Evolutionary conservation across 2,888 invertebrate species (phyloP), one percentile per base, ranked within the genome.

Genomic region (Nowickia ferox): DNA sequence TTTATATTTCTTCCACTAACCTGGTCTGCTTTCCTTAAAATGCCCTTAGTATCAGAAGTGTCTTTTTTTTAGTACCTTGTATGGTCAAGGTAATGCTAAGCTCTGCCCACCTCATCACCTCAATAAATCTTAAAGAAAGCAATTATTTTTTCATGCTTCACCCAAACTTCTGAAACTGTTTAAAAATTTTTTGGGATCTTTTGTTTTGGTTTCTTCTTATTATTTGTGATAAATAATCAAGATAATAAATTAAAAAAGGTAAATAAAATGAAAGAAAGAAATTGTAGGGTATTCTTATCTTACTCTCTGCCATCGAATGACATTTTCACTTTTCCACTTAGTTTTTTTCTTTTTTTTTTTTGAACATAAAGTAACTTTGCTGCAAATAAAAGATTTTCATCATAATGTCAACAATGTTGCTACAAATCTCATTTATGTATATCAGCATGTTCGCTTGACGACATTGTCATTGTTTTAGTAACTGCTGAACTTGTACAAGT

Each of bases 351-450:
- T 13, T 15, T 38, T 42, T 11, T n/a, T n/a, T 13, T 51, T 48
- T 19, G n/a, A 38, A 19, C 40, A 11, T 57, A 13, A 72, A 72
- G 30, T 71, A 38, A 63, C 61, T 44, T 38, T 55, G 65, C 9
- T 57, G 42, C n/a, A 68, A 63, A 61, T 46, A 78, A 65, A 57
- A 69, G 77, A 86, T 77, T 87, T 87, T 71, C 81, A 82, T 84
- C 78, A 71, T 65, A 78, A 82, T 84, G 81, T 78, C 81, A 87
- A 87, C 87, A 82, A 69, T 77, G 72, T 86, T 81, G 78, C 79
- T 79, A 65, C 48, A 77, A 78, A 78, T 78, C 65, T 83, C 77
- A 77, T 83, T 77, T 77, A 77, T 30, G 30, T 30, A 30, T 59
- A 77, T 66, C 77, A 77, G 9, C 38, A 61, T 77, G 83, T 77